phyloP scores from a whole-genome alignment of 2,113 vertebrate genomes.

The Todiramphus chloris region DNA sequence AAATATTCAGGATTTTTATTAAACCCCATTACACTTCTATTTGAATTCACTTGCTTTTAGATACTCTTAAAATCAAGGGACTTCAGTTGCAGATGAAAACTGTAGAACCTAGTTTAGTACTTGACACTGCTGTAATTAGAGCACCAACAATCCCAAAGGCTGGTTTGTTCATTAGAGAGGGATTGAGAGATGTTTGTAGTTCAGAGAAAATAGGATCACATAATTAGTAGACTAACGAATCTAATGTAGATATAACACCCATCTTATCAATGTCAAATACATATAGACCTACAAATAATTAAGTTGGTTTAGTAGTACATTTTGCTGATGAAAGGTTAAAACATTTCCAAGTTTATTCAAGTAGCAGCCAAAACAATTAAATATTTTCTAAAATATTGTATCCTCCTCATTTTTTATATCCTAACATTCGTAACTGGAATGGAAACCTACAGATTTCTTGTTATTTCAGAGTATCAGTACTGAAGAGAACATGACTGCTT shows the following conservation, averaged over 20 bases:
- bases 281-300: neutral
- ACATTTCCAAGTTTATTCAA: slow-evolving; percentile 1
- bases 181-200: neutral
- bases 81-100: neutral
- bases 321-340: neutral
- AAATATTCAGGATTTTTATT: neutral
- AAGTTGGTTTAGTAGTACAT: neutral
- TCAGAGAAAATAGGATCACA: neutral
- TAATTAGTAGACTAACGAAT: neutral
- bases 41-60: neutral
- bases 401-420: neutral
- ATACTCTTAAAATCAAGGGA: neutral
- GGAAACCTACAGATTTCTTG: neutral
- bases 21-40: neutral
- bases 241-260: neutral
- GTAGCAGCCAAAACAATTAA: neutral
- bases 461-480: neutral
- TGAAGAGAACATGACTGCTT: neutral
- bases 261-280: neutral
- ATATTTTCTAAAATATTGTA: neutral
- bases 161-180: neutral
- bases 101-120: neutral
- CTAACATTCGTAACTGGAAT: neutral
- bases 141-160: neutral
- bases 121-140: neutral